Conservation (phyloP, 2,797 vertebrate species). For the Semotilus atromaculatus region DNA sequence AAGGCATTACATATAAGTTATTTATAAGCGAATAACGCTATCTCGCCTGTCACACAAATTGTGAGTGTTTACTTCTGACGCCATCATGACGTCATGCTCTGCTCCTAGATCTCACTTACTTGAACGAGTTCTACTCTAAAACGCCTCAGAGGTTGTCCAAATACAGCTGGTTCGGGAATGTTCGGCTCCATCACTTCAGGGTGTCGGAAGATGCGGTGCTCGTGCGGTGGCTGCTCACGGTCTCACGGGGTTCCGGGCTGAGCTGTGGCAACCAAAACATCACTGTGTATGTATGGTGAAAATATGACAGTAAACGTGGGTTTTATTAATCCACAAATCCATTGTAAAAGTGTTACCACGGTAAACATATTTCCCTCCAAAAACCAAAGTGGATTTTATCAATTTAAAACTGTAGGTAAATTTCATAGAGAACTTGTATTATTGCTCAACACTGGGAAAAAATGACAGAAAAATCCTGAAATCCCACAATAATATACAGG, state of each 20-base stretch:
- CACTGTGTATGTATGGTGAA: constrained; percentile 81
- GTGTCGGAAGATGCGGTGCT: constrained; percentile 87
- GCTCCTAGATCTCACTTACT: constrained; percentile 76
- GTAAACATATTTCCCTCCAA: background rate
- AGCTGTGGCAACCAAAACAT: constrained; percentile 82
- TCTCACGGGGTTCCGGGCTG: constrained; percentile 75
- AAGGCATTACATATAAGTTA: background rate
- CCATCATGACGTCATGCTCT: background rate
- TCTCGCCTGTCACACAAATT: background rate
- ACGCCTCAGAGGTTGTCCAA: constrained; percentile 87
- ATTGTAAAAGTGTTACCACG: background rate
- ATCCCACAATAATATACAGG: background rate
- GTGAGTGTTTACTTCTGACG: background rate
- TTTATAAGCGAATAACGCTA: background rate
- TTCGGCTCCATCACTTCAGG: constrained; percentile 86
- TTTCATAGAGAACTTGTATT: background rate
- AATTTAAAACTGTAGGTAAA: too few species aligned
- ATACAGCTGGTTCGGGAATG: constrained; percentile 91
- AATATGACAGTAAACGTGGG: too few species aligned
- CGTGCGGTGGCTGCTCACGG: constrained; percentile 87
- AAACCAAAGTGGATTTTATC: background rate
- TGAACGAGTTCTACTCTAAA: constrained; percentile 88
- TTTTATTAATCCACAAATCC: background rate
- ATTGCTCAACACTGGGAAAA: background rate
- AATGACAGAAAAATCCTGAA: background rate